Conservation (phyloP, 1,140 invertebrate species). For the Achroia grisella region DNA sequence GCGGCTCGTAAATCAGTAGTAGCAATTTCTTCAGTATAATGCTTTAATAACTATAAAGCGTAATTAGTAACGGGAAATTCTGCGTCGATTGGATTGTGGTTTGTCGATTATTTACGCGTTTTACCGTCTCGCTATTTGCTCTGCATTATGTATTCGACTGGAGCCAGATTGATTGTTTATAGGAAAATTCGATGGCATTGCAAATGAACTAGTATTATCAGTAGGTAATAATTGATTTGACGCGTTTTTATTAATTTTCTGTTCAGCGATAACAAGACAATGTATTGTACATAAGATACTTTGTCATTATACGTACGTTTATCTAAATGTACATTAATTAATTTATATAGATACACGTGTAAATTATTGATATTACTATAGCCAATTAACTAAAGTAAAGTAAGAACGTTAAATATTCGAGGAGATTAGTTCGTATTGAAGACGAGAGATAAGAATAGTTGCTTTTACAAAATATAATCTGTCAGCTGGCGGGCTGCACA, state of each 20-base stretch:
- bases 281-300: too few species aligned
- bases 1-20: slow-evolving; percentile 58
- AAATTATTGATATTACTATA: too few species aligned
- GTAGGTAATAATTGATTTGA: slow-evolving; percentile 42
- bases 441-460: slow-evolving; percentile 4
- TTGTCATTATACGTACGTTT: too few species aligned
- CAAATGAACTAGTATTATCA: slow-evolving; percentile 37
- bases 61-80: slow-evolving; percentile 63
- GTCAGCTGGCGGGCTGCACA: neutral
- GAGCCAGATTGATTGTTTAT: slow-evolving; percentile 19
- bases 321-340: too few species aligned
- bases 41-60: slow-evolving; percentile 64
- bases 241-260: slow-evolving; percentile 31
- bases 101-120: slow-evolving; percentile 56
- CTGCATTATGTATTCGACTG: slow-evolving; percentile 12
- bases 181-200: slow-evolving; percentile 11
- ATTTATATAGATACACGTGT: too few species aligned
- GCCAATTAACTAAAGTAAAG: too few species aligned
- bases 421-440: too few species aligned
- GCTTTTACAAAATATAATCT: slow-evolving; percentile 3
- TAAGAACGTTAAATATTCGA: too few species aligned
- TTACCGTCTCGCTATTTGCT: slow-evolving; percentile 24
- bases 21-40: slow-evolving; percentile 58
- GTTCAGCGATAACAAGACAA: slow-evolving; percentile 6
- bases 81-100: slow-evolving; percentile 36